Percentiles rank a stretch among this genome's conserved stretches.
Evolutionary conservation across 2,888 invertebrate genomes (phyloP).

Genomic region (Brenthis daphne): DNA sequence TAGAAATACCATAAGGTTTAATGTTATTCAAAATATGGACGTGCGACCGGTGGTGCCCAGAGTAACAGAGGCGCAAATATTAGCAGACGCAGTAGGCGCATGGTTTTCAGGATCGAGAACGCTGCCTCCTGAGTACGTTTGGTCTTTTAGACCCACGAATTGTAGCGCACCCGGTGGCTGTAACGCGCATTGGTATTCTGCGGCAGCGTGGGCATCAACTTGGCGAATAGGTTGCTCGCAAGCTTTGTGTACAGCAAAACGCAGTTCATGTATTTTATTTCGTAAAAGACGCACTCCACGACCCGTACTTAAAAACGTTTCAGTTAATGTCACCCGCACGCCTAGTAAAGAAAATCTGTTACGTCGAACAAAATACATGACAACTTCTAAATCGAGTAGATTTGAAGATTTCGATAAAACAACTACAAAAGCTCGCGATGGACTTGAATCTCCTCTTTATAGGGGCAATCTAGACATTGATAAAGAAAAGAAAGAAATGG

Average conservation of each 20-base stretch:
- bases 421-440: slow-evolving; percentile 41
- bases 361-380: slow-evolving; percentile 63
- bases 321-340: slow-evolving; percentile 41
- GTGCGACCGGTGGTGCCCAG: slow-evolving; percentile 65
- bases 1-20: slow-evolving; percentile 70
- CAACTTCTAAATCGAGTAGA: slow-evolving; percentile 43
- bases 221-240: slow-evolving; percentile 76
- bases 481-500: slow-evolving; percentile 46
- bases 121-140: slow-evolving; percentile 63
- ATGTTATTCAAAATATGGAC: slow-evolving; percentile 74
- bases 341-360: slow-evolving; percentile 54
- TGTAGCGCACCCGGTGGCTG: slow-evolving; percentile 72
- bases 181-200: slow-evolving; percentile 72
- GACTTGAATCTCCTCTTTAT: slow-evolving; percentile 56
- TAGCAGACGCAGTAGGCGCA: slow-evolving; percentile 72
- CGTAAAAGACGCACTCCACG: slow-evolving; percentile 54
- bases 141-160: slow-evolving; percentile 65
- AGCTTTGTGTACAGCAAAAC: slow-evolving; percentile 66
- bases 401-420: slow-evolving; percentile 57
- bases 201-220: slow-evolving; percentile 74
- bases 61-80: slow-evolving; percentile 70
- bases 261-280: slow-evolving; percentile 60
- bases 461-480: slow-evolving; percentile 51
- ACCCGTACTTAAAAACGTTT: slow-evolving; percentile 13
- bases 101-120: slow-evolving; percentile 74